These are phyloP conservation scores for Taenaris catops DNA, from an alignment of 2,888 invertebrate genomes.

Conservation along the genomic window DNA sequence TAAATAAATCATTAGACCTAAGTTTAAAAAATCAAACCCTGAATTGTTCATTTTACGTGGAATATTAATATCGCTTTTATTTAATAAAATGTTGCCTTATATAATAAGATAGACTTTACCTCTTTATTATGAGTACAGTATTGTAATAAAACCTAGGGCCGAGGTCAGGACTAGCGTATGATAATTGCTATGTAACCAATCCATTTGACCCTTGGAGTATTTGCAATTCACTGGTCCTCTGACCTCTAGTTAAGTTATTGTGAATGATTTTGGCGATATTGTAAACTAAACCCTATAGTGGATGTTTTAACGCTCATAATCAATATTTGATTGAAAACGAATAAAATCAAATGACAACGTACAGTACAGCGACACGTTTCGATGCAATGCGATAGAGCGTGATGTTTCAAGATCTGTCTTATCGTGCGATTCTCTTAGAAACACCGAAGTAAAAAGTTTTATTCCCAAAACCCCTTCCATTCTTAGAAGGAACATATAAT, in stretches of 20 bases:
- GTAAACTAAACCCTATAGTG: slow-evolving; percentile 1
- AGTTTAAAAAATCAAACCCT: too few species aligned
- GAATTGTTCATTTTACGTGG: too few species aligned
- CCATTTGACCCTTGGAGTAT: slow-evolving; percentile 9
- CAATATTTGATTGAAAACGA: neutral
- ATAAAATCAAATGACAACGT: neutral
- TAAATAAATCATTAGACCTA: too few species aligned
- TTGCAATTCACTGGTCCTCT: slow-evolving; percentile 11
- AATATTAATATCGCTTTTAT: neutral
- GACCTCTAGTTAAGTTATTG: slow-evolving; percentile 9
- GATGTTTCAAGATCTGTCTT: too few species aligned
- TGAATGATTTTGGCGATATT: neutral
- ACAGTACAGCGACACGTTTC: slow-evolving; percentile 1
- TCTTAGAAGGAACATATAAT: too few species aligned
- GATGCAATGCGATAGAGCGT: too few species aligned
- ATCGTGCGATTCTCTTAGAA: too few species aligned
- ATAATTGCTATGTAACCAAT: slow-evolving; percentile 13
- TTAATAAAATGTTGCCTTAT: neutral
- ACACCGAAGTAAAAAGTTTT: too few species aligned
- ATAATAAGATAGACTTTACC: slow-evolving; percentile 4
- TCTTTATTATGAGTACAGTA: slow-evolving; percentile 1
- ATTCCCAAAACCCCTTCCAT: too few species aligned
- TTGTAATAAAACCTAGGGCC: slow-evolving; percentile 6
- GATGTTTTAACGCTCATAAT: neutral
- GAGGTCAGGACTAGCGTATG: slow-evolving; percentile 10